These are phyloP conservation scores for Paramuricea clavata DNA, from an alignment of 92 coral and sea anemone genomes.

Conservation along the genomic window DNA sequence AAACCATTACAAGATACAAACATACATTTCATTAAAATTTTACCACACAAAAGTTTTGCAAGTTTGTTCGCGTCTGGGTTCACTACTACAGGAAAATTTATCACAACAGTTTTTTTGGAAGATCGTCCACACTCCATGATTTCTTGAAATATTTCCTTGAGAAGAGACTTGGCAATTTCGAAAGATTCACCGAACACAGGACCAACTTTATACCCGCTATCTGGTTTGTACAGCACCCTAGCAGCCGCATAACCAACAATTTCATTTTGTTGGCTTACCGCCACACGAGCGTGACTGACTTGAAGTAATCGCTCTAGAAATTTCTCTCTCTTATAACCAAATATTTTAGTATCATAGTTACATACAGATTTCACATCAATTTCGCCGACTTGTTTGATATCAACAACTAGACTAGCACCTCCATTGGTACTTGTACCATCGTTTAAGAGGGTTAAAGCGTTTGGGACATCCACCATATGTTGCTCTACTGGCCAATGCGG, in stretches of 20 bases:
- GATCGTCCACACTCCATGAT: slow-evolving; percentile 24
- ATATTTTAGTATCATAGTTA: slow-evolving; percentile 51
- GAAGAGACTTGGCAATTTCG: slow-evolving; percentile 51
- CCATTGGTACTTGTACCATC: neutral
- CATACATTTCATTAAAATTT: neutral
- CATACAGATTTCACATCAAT: slow-evolving; percentile 38
- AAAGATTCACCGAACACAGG: slow-evolving; percentile 61
- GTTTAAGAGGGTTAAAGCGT: neutral
- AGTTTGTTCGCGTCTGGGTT: slow-evolving; percentile 8
- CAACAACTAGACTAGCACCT: neutral
- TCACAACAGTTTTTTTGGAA: neutral
- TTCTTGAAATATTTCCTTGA: slow-evolving; percentile 58
- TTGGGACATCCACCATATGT: slow-evolving; percentile 26
- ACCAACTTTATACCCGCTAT: slow-evolving; percentile 54
- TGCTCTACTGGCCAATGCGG: neutral
- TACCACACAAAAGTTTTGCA: slow-evolving; percentile 29
- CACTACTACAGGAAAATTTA: neutral
- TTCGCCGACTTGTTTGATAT: slow-evolving; percentile 32
- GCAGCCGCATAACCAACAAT: slow-evolving; percentile 56
- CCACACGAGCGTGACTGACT: slow-evolving; percentile 55
- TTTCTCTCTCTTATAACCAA: slow-evolving; percentile 59
- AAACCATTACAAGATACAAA: slow-evolving; percentile 32
- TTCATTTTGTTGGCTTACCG: slow-evolving; percentile 26
- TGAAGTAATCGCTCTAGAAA: slow-evolving; percentile 52
- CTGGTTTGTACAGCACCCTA: slow-evolving; percentile 44